A percentile compares a stretch with the other conserved stretches of the same genome.
These are phyloP conservation scores for Benthosema pterotum DNA, from an alignment of 2,797 vertebrate species.

Conservation along the genomic window DNA sequence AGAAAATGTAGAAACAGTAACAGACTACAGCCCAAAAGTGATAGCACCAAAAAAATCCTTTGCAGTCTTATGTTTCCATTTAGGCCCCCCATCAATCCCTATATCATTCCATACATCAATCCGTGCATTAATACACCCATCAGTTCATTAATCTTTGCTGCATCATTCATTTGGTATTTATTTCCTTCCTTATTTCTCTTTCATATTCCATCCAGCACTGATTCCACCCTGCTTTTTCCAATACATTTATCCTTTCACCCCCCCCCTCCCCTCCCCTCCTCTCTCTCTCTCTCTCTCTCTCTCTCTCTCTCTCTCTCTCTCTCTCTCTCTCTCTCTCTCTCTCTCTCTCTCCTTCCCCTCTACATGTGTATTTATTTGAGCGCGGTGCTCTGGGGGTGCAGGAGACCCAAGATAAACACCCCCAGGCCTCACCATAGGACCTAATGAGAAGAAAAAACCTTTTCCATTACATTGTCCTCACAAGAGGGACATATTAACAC, in stretches of 20 bases:
- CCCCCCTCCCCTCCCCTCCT: constrained; percentile 18
- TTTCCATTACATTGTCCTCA: constrained; percentile 60
- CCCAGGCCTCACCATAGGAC: constrained; percentile 21
- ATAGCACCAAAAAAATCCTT: no score
- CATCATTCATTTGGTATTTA: no score
- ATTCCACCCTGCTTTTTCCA: no score
- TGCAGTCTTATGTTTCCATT: no score
- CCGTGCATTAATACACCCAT: no score
- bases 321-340: neutral
- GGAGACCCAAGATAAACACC: constrained; percentile 70
- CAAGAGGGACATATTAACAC: constrained; percentile 50
- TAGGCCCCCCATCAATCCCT: no score
- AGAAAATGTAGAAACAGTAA: no score
- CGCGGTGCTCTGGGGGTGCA: constrained; percentile 31
- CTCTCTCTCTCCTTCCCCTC: constrained; percentile 4
- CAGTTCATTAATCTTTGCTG: no score
- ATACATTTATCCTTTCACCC: constrained; percentile 49
- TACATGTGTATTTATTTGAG: constrained; percentile 72
- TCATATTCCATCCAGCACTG: no score
- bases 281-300: neutral
- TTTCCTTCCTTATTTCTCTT: no score
- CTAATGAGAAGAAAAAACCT: constrained; percentile 17
- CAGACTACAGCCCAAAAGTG: no score
- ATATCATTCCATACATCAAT: no score
- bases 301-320: neutral